phyloP scores from a whole-genome alignment of 30 jellyfish, hydroid and myxozoan species.

The Calvadosia cruxmelitensis region DNA sequence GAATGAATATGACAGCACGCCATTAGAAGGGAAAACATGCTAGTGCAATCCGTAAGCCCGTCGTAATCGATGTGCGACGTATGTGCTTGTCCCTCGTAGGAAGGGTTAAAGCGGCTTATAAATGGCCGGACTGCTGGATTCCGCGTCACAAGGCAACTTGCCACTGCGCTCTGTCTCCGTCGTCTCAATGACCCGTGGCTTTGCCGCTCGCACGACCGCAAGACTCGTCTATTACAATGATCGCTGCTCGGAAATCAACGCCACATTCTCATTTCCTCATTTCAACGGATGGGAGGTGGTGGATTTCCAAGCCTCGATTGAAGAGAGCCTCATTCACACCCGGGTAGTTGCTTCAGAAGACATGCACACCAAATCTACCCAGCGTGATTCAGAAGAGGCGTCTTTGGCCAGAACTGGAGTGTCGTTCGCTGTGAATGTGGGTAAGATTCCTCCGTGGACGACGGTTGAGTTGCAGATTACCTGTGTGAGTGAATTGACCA shows the following conservation, averaged over 20 bases:
- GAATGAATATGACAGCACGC: no score
- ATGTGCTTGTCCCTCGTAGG: no score
- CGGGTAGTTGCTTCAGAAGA: conserved; percentile 36
- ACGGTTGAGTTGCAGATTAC: conserved; percentile 71
- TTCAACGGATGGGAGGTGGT: conserved; percentile 57
- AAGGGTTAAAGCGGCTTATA: conserved; percentile 4
- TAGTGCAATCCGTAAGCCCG: no score
- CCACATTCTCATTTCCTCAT: conserved; percentile 66
- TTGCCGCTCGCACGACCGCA: conserved; percentile 91
- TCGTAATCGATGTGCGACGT: no score
- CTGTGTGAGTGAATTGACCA: conserved; percentile 41
- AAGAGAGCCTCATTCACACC: conserved; percentile 61
- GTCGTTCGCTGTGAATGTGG: conserved; percentile 51
- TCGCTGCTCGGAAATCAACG: conserved; percentile 64
- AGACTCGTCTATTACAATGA: conserved; percentile 75
- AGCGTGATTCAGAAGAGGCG: conserved; percentile 30
- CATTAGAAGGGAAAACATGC: no score
- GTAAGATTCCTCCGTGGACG: conserved; percentile 84
- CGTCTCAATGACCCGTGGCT: conserved; percentile 78
- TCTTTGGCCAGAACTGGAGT: conserved; percentile 21
- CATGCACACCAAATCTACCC: conserved; percentile 12
- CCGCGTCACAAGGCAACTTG: conserved; percentile 45
- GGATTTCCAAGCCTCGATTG: conserved; percentile 82
- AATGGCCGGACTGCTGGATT: conserved; percentile 83
- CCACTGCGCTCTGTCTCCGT: conserved; percentile 79